These are phyloP conservation scores for Acanthurus lineatus DNA, from an alignment of 2,797 vertebrate genomes.

Conservation along the genomic window DNA sequence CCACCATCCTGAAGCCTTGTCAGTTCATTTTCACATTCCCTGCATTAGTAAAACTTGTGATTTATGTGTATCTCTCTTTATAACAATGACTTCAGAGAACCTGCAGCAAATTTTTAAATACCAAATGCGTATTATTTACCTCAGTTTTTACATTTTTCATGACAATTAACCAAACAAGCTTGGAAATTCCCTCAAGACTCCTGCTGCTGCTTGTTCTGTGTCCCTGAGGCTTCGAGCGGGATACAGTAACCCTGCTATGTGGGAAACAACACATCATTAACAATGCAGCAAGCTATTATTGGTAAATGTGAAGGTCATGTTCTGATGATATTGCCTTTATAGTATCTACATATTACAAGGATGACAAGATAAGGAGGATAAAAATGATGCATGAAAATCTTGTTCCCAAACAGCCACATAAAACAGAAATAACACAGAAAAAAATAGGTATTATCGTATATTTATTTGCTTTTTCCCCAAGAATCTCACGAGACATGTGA, in stretches of 20 bases:
- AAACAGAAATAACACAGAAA: not conserved
- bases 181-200: conserved; percentile 24
- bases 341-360: conserved; percentile 13
- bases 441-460: not conserved
- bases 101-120: conserved; percentile 17
- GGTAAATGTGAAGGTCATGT: conserved; percentile 50
- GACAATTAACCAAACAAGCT: conserved; percentile 41
- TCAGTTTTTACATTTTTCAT: conserved; percentile 18
- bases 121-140: not conserved
- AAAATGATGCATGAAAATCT: conserved; percentile 1
- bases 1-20: conserved; percentile 22
- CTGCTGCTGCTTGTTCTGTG: conserved; percentile 1
- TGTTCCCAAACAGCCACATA: not conserved
- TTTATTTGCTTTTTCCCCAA: not conserved
- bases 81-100: not conserved
- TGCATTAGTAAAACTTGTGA: conserved; percentile 10
- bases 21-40: conserved; percentile 23
- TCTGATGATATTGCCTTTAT: conserved; percentile 33
- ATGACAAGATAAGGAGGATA: not conserved
- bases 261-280: conserved; percentile 49
- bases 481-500: not conserved
- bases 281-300: conserved; percentile 36
- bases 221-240: conserved; percentile 38
- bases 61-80: not conserved
- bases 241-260: not conserved